Base-by-base conservation (phyloP, 2,113 vertebrate genomes). In the Eretmodus cyanostictus region DNA sequence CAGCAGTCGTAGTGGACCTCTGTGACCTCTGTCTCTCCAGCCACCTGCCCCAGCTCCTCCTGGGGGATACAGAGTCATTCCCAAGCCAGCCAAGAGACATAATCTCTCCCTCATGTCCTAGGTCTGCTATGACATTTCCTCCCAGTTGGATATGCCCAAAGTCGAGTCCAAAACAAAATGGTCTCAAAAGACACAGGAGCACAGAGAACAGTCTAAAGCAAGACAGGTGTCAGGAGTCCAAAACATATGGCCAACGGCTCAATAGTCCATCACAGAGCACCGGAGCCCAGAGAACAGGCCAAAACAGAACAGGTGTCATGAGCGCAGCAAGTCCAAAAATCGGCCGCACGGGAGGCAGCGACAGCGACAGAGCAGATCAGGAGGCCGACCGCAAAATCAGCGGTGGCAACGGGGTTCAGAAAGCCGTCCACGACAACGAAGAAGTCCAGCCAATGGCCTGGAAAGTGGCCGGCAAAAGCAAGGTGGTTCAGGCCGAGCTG, bases 321-420 rank as follows among this genome's bases (percentile, higher is more conserved):
- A 63, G 59, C 29, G 0, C 29, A 63, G 2, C 16, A 10, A 61
- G 59, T 63, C 29, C 59, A 34, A 34, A 11, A 34, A 34, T 19
- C 3, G 2, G 16, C 57, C 2, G 2, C 1, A 19, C 5, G 1
- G 57, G 34, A 61, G 57, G 29, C 57, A 61, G 29, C 0, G 5
- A 3, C 27, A 61, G 57, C 3, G 16, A 61, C 29, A 61, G 57
- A 34, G 16, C 16, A 34, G 57, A 61, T 34, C 9, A 61, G 29
- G 57, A 61, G 9, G 16, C 1, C 4, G 3, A 34, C 29, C 3
- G 2, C 16, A 0, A 34, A 10, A 9, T 17, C 57, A 61, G 57
- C 0, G 3, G 16, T 34, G 16, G 29, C 29, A 34, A 61, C 5
- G 9, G 2, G 29, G 57, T 61, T 61, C 29, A 34, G 16, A 61